These are phyloP conservation scores for Cenopis cana DNA, from an alignment of 2,888 invertebrate genomes.

Conservation along the genomic window DNA sequence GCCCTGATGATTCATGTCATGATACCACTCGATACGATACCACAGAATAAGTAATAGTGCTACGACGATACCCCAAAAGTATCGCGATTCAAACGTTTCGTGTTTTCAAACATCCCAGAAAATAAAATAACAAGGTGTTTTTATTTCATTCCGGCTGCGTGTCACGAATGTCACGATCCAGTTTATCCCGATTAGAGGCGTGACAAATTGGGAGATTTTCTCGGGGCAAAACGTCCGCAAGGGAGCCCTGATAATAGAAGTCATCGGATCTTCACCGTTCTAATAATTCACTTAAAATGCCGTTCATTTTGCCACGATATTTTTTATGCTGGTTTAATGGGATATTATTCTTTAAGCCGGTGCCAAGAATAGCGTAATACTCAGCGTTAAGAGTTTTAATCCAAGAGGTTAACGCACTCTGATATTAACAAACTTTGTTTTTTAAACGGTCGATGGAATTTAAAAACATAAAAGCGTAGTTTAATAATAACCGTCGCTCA, in stretches of 20 bases:
- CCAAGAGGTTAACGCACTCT: conserved; percentile 15
- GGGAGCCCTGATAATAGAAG: conserved; percentile 30
- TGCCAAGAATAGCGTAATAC: conserved; percentile 30
- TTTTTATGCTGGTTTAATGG: conserved; percentile 15
- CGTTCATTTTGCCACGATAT: conserved; percentile 9
- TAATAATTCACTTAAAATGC: conserved; percentile 27
- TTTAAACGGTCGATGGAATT: background rate
- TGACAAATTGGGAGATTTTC: conserved; percentile 41
- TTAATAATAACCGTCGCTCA: background rate
- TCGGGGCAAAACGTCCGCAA: conserved; percentile 27
- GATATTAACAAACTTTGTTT: background rate
- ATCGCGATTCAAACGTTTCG: conserved; percentile 2
- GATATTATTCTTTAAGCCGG: conserved; percentile 17
- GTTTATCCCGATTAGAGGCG: conserved; percentile 42
- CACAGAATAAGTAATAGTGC: conserved; percentile 11
- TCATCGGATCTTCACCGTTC: conserved; percentile 16
- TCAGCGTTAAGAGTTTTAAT: conserved; percentile 9
- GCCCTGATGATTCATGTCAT: too few species aligned
- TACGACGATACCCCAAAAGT: conserved; percentile 15
- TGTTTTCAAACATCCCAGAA: conserved; percentile 21
- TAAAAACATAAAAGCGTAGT: background rate
- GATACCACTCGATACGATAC: conserved; percentile 11
- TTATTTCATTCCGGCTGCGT: conserved; percentile 33
- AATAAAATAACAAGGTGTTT: conserved; percentile 33
- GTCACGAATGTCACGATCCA: conserved; percentile 42